Evolutionary conservation across 2,797 vertebrate species (phyloP), one percentile per base, ranked within the genome.

Genomic region (Hydrocynus forskahlii): DNA sequence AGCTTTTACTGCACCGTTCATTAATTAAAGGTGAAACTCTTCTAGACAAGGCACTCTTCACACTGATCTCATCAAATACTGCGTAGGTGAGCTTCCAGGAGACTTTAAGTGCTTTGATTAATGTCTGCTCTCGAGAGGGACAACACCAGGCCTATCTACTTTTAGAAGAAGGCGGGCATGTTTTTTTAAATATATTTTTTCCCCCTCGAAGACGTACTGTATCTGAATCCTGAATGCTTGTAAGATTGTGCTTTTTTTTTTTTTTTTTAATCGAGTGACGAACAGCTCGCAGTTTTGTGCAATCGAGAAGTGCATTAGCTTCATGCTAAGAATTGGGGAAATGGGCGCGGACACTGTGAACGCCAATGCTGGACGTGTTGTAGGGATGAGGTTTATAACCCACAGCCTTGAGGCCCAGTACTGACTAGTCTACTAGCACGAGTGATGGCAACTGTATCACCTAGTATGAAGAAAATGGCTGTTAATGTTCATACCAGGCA

Each of bases 241-340:
- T 16, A 67, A 43, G 60, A 48, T 78, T 82, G 81, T 82, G 81
- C 81, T 82, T 74, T 54, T 14, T 45, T 45, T 45, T 45, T 68
- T 40, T 29, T 29, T 29, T 29, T 29, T 54, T n/a, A 25, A 63
- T 19, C 1, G 10, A 45, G 66, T 40, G 7, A 6, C 4, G 40
- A 71, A 23, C 59, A 13, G 2, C n/a, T 66, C 17, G 29, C 14
- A 38, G 63, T 5, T 29, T 23, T 59, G 79, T 64, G 74, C 66
- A 16, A 21, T 52, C 17, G 0, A 12, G 45, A 81, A 81, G 74
- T 76, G 81, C 76, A 38, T 77, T 9, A 9, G 54, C 23, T 60
- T 52, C 12, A 57, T 4, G 21, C 17, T 2, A 7, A 13, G 43
- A 29, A 8, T 7, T 0, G n/a, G 35, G 21, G 75, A 29, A 55